Percentiles rank a stretch among this genome's conserved stretches.
phyloP scores from a whole-genome alignment of 2,888 invertebrate species.

The Aradus depressus region DNA sequence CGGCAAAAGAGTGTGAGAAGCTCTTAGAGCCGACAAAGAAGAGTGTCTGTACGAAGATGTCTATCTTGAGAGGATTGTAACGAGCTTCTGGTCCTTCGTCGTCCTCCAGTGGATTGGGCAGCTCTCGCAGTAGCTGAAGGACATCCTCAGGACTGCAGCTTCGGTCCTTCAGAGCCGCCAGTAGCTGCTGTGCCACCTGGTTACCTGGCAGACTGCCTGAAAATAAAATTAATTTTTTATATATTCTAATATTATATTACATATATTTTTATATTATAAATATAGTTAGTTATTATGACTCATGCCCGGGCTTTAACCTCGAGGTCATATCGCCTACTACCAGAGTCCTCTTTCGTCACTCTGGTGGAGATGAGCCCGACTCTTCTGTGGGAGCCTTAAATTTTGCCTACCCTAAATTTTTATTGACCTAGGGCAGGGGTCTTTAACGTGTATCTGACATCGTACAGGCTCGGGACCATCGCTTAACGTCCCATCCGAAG shows the following conservation, averaged over 20 bases:
- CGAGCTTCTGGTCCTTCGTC: slow-evolving; percentile 50
- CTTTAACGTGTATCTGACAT: too few relatives aligned
- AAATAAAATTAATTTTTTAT: neutral
- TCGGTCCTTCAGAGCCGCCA: slow-evolving; percentile 76
- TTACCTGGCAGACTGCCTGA: slow-evolving; percentile 56
- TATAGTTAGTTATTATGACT: too few relatives aligned
- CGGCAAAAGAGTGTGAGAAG: slow-evolving; percentile 96
- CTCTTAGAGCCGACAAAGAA: slow-evolving; percentile 91
- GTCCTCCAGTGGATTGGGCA: slow-evolving; percentile 62
- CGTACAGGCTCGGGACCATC: too few relatives aligned
- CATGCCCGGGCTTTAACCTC: too few relatives aligned
- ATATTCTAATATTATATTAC: neutral
- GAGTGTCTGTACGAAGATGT: slow-evolving; percentile 92
- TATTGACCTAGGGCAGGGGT: too few relatives aligned
- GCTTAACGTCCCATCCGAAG: too few relatives aligned
- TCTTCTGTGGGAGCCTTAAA: too few relatives aligned
- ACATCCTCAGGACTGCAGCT: slow-evolving; percentile 78
- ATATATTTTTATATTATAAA: too few relatives aligned
- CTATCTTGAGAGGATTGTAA: slow-evolving; percentile 88
- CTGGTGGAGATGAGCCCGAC: too few relatives aligned
- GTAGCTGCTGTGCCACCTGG: slow-evolving; percentile 72
- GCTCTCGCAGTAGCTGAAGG: slow-evolving; percentile 69
- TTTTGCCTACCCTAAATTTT: too few relatives aligned
- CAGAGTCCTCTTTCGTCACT: too few relatives aligned
- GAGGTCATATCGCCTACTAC: too few relatives aligned